Conservation (phyloP, 2,797 vertebrate genomes). For the Cuniculus paca region DNA sequence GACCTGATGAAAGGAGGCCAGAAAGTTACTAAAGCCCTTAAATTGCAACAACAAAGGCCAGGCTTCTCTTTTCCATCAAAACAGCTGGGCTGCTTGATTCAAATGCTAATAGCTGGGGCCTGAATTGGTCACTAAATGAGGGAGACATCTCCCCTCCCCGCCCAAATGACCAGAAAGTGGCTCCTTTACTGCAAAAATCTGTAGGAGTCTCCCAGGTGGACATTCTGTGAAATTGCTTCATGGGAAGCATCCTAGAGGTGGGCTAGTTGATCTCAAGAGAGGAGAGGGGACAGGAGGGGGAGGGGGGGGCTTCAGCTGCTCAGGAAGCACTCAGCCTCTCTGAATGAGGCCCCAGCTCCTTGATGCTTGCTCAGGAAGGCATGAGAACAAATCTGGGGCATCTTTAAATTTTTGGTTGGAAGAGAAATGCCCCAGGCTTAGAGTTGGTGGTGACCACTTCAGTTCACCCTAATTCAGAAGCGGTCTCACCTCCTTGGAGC, state of each 20-base stretch:
- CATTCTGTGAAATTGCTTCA: background rate
- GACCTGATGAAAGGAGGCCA: conserved; percentile 69
- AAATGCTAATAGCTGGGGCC: conserved; percentile 75
- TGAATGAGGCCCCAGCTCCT: accelerated
- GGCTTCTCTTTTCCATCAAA: conserved; percentile 67
- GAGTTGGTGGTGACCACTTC: background rate
- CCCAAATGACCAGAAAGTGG: conserved; percentile 40
- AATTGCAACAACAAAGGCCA: conserved; percentile 77
- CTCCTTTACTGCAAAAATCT: background rate
- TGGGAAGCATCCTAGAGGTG: background rate
- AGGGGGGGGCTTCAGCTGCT: too few relatives aligned
- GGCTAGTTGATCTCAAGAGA: background rate
- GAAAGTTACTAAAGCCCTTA: conserved; percentile 49
- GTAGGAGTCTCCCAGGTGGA: background rate
- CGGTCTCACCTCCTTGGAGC: background rate
- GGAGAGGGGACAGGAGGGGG: accelerated
- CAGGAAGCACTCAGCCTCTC: background rate
- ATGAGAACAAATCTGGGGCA: accelerated
- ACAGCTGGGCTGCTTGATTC: conserved; percentile 58
- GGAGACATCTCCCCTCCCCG: conserved; percentile 18
- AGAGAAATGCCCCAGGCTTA: background rate
- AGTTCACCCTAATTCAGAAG: background rate
- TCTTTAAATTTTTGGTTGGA: background rate
- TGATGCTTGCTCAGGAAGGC: background rate
- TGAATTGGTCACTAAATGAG: conserved; percentile 61